Evolutionary conservation across 2,113 vertebrate species (phyloP).

Genomic region (Phoxinus phoxinus): DNA sequence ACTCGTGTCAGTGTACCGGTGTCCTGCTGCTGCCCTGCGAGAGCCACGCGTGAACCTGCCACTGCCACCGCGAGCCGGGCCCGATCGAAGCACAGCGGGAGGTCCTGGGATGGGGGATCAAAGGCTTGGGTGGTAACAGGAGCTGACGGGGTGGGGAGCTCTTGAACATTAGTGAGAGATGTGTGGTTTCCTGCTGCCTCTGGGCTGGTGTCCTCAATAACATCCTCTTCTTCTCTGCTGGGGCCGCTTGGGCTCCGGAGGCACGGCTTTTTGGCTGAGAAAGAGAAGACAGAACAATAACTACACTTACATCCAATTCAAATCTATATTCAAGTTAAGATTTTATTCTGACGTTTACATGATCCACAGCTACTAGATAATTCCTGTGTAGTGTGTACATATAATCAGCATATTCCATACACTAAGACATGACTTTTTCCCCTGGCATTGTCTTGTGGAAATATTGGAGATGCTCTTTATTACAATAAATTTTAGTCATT

Average conservation of each 20-base stretch:
- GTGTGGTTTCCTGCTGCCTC: not conserved
- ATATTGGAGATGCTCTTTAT: not conserved
- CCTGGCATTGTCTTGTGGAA: not conserved
- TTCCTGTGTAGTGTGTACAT: not conserved
- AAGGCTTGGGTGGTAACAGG: not conserved
- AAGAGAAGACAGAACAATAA: not conserved
- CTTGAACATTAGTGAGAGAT: not conserved
- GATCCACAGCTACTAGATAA: not conserved
- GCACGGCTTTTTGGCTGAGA: slow-evolving; percentile 62
- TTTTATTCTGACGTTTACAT: not conserved
- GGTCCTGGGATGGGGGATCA: slow-evolving; percentile 69
- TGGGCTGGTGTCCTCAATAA: not conserved
- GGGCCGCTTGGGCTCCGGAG: slow-evolving; percentile 15
- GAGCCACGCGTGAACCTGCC: slow-evolving; percentile 64
- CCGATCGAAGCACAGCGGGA: slow-evolving; percentile 74
- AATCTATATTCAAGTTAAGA: no score
- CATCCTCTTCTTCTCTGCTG: not conserved
- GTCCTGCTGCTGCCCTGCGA: slow-evolving; percentile 42
- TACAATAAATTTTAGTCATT: no score
- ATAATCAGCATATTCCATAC: not conserved
- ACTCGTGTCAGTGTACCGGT: slow-evolving; percentile 65
- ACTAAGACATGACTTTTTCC: not conserved
- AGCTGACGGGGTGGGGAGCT: slow-evolving; percentile 2
- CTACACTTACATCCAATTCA: no score
- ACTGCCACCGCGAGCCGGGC: slow-evolving; percentile 69